phyloP scores from a whole-genome alignment of 2,113 vertebrate species.

The Elanoides forficatus region DNA sequence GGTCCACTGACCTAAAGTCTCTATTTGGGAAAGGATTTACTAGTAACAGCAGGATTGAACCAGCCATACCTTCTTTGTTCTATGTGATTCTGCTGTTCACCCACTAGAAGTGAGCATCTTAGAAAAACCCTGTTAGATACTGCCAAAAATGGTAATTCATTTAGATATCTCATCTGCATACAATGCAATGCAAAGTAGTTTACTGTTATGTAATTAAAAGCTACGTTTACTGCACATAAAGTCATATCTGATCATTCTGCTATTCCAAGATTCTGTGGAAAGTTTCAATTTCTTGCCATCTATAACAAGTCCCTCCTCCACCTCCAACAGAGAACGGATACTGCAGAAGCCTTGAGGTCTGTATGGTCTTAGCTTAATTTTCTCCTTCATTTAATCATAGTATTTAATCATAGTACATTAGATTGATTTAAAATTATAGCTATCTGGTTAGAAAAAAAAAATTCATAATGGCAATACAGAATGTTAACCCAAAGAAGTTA shows the following conservation, averaged over 20 bases:
- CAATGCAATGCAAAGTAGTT: background rate
- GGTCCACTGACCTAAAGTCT: background rate
- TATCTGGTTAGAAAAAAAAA: background rate
- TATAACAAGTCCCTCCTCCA: background rate
- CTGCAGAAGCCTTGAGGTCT: background rate
- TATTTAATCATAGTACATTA: background rate
- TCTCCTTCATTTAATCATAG: background rate
- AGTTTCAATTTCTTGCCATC: background rate
- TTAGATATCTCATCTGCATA: background rate
- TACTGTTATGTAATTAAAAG: background rate
- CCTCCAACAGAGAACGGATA: fast-evolving
- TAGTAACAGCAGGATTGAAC: background rate
- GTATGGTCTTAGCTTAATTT: background rate
- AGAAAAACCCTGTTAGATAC: background rate
- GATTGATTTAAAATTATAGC: background rate
- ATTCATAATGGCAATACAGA: background rate
- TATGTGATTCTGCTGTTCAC: background rate
- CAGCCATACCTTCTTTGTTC: background rate
- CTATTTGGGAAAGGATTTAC: background rate
- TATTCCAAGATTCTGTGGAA: background rate
- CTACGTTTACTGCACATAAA: background rate
- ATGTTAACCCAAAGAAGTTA: background rate
- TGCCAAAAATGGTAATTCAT: background rate
- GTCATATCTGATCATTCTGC: background rate
- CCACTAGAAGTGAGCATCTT: background rate